These are phyloP conservation scores for Uromys caudimaculatus DNA, from an alignment of 2,797 vertebrate species.

Conservation along the genomic window DNA sequence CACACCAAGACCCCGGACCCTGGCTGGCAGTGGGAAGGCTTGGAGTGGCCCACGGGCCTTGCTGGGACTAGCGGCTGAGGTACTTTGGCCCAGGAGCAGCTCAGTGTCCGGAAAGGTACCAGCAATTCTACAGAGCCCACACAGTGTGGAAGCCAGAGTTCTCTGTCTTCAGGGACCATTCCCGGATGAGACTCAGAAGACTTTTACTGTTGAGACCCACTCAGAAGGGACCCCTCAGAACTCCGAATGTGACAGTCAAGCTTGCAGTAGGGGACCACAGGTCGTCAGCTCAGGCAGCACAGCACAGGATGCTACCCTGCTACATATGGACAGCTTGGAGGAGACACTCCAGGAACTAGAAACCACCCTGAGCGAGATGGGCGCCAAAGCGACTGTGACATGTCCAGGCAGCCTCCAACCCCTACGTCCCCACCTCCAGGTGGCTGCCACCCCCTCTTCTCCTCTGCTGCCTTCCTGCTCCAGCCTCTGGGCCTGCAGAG, in stretches of 20 bases:
- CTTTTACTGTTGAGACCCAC: conserved; percentile 67
- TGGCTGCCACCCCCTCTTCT: conserved; percentile 55
- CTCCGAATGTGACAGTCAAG: neutral
- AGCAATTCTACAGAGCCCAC: conserved; percentile 68
- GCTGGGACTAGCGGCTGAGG: neutral
- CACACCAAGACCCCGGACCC: conserved; percentile 35
- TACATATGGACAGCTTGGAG: conserved; percentile 93
- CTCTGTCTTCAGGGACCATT: conserved; percentile 66
- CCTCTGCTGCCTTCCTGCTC: neutral
- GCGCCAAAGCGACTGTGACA: neutral
- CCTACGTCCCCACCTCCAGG: conserved; percentile 47
- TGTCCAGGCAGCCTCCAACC: neutral
- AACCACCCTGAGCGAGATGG: conserved; percentile 92
- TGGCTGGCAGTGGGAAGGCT: neutral
- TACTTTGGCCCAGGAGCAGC: neutral
- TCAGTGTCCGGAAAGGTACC: neutral
- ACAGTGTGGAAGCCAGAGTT: conserved; percentile 57
- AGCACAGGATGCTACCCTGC: neutral
- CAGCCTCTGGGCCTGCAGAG: conserved; percentile 40
- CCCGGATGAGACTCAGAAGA: conserved; percentile 47
- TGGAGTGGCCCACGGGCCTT: neutral
- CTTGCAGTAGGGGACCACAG: neutral
- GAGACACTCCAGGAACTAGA: conserved; percentile 95
- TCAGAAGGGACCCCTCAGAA: conserved; percentile 58
- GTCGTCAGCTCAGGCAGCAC: accelerated